phyloP scores from a whole-genome alignment of 2,888 invertebrate genomes.

The Ormyrus thymus region DNA sequence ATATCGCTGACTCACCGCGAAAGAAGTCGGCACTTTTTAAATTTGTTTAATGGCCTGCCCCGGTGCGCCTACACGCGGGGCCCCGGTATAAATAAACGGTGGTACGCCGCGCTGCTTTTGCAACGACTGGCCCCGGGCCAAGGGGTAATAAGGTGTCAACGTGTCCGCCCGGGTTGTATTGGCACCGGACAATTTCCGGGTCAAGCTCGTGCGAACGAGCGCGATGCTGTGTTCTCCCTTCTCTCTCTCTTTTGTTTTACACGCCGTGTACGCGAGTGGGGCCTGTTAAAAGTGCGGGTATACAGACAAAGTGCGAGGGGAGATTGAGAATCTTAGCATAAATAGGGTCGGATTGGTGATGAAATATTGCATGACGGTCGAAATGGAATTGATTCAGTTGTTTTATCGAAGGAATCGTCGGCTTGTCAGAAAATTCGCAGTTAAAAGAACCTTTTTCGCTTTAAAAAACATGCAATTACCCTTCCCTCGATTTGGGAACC shows the following conservation, averaged over 20 bases:
- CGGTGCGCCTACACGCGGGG: background rate
- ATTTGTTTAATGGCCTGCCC: slow-evolving; percentile 25
- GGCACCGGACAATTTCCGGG: slow-evolving; percentile 67
- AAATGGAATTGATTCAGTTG: too few species aligned
- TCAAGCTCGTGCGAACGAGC: slow-evolving; percentile 61
- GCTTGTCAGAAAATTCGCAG: too few species aligned
- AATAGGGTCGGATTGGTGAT: too few species aligned
- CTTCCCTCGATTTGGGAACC: too few species aligned
- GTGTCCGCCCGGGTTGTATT: slow-evolving; percentile 61
- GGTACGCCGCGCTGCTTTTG: slow-evolving; percentile 17
- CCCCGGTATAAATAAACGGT: slow-evolving; percentile 19
- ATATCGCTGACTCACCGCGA: background rate
- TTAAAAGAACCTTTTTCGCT: too few species aligned
- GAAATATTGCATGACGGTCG: too few species aligned
- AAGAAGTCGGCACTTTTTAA: background rate
- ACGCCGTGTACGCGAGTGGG: background rate
- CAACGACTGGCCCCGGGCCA: slow-evolving; percentile 59
- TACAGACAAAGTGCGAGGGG: background rate
- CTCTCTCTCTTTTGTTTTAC: background rate
- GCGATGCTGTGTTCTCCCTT: background rate
- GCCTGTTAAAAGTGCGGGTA: background rate
- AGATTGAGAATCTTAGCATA: slow-evolving; percentile 6
- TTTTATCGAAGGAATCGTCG: too few species aligned
- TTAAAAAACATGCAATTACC: too few species aligned
- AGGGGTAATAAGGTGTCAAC: slow-evolving; percentile 70